phyloP scores from a whole-genome alignment of 2,113 vertebrate species.

The Eonycteris spelaea region DNA sequence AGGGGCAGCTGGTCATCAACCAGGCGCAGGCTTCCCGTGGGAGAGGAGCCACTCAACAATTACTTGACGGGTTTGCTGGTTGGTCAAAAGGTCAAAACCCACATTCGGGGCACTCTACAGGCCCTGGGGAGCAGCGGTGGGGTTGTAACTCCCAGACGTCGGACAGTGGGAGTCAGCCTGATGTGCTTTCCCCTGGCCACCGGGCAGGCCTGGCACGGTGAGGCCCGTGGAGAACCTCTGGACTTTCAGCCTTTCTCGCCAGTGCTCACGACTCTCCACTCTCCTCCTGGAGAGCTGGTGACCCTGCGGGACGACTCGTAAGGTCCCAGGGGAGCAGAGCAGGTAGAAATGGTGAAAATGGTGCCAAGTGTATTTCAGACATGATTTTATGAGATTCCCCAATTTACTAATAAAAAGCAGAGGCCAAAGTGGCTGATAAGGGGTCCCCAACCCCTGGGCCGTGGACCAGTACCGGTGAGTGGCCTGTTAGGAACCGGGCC shows the following conservation, averaged over 20 bases:
- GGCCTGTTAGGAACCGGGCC: too few relatives aligned
- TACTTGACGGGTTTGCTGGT: too few relatives aligned
- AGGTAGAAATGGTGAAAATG: background rate
- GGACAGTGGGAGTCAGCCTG: background rate
- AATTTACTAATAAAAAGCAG: background rate
- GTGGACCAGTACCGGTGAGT: too few relatives aligned
- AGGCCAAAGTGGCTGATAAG: background rate
- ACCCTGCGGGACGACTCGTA: background rate
- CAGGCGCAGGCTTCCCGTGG: background rate
- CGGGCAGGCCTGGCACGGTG: background rate
- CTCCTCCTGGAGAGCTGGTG: background rate
- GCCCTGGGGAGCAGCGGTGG: accelerated
- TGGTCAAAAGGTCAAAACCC: background rate
- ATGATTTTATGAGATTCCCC: background rate
- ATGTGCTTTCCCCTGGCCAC: background rate
- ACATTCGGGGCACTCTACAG: background rate
- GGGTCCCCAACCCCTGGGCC: too few relatives aligned
- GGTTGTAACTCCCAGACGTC: too few relatives aligned
- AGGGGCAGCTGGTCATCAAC: background rate
- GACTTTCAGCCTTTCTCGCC: background rate
- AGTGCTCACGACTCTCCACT: background rate
- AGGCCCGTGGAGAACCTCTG: background rate
- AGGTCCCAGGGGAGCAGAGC: background rate
- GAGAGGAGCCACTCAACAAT: background rate
- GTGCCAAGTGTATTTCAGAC: background rate